Conservation (phyloP, 2,113 vertebrate genomes). For the Shinisaurus crocodilurus region DNA sequence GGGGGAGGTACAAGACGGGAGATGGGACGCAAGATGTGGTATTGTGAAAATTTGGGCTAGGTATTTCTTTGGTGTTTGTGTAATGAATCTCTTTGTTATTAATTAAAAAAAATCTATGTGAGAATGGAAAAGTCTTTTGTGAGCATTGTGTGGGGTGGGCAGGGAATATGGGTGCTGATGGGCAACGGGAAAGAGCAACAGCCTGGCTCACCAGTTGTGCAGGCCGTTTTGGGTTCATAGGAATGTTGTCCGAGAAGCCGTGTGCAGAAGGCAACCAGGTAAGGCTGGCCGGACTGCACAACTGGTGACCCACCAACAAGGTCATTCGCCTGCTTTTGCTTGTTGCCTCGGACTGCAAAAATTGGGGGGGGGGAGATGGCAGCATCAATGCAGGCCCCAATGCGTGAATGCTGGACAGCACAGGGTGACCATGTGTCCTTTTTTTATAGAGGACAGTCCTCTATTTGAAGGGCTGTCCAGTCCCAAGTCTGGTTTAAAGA, state of each 20-base stretch:
- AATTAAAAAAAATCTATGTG: not conserved
- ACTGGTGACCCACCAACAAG: not conserved
- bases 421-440: not conserved
- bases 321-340: not conserved
- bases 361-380: not conserved
- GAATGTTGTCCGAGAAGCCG: no score
- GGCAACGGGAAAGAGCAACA: not conserved
- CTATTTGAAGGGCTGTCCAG: no score
- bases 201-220: not conserved
- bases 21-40: not conserved
- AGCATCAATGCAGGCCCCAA: not conserved
- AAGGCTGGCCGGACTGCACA: no score
- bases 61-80: not conserved
- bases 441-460: no score
- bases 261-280: no score
- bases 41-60: not conserved
- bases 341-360: not conserved
- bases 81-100: not conserved
- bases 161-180: not conserved
- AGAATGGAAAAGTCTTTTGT: not conserved
- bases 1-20: not conserved
- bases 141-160: not conserved
- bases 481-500: no score
- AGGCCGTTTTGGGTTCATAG: no score
- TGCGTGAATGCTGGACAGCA: not conserved